Conservation (phyloP, 2,797 vertebrate genomes). For the Peromyscus attwateri region DNA sequence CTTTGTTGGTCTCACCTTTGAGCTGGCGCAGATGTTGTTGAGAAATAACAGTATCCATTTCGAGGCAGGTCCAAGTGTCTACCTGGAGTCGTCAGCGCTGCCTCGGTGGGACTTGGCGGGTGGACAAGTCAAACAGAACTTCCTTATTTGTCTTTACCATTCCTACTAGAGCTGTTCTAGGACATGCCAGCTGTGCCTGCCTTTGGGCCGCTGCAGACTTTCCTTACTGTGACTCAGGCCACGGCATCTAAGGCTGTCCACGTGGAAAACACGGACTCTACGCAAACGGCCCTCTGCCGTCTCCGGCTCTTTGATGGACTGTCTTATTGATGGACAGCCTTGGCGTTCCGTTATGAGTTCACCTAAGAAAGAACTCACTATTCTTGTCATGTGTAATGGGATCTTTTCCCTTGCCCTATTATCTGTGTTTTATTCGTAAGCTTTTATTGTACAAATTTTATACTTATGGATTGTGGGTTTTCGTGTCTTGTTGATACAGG, state of each 20-base stretch:
- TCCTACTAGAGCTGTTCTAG: not conserved
- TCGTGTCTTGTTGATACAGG: not conserved
- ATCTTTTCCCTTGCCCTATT: not conserved
- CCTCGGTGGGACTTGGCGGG: not conserved
- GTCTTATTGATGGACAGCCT: not conserved
- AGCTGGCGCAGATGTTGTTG: slow-evolving; percentile 53
- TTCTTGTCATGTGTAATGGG: not conserved
- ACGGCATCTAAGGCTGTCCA: not conserved
- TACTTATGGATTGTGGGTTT: not conserved
- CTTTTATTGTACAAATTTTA: not conserved
- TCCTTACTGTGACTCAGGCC: slow-evolving; percentile 53
- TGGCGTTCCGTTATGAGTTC: not conserved
- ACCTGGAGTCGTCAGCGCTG: not conserved
- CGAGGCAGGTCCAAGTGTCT: not conserved
- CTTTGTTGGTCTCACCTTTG: slow-evolving; percentile 53
- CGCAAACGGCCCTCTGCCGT: not conserved
- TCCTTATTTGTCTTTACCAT: not conserved
- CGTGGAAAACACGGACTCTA: not conserved
- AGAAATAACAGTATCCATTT: slow-evolving; percentile 34
- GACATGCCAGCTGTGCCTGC: not conserved
- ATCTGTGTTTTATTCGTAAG: not conserved
- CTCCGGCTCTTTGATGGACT: not conserved
- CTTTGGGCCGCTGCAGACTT: not conserved
- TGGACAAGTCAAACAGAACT: not conserved
- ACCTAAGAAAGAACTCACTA: not conserved